Percentiles rank a stretch among this genome's conserved stretches.
phyloP scores from a whole-genome alignment of 2,797 vertebrate species.

The Neosilurus mollespiculum region DNA sequence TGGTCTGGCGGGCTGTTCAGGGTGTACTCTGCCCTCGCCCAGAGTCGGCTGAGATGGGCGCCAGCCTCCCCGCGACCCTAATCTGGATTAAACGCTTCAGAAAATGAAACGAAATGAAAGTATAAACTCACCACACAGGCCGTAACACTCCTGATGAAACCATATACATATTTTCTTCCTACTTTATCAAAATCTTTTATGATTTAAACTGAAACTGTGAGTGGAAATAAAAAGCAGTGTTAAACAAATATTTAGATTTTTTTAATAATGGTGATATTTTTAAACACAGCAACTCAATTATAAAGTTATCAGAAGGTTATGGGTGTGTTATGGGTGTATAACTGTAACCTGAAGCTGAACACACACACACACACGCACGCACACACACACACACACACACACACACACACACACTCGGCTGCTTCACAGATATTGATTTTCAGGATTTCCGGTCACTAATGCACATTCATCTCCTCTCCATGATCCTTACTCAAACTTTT shows the following conservation, averaged over 20 bases:
- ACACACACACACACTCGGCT: neutral
- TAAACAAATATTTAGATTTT: neutral
- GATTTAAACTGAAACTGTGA: neutral
- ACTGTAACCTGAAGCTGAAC: neutral
- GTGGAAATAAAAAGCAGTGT: neutral
- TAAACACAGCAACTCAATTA: neutral
- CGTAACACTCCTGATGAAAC: neutral
- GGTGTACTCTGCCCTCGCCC: no score
- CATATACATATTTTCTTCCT: neutral
- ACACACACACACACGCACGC: neutral
- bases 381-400: constrained; percentile 5
- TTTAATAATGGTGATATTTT: neutral
- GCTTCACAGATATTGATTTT: neutral
- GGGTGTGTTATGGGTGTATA: neutral
- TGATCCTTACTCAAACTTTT: neutral
- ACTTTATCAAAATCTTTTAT: neutral
- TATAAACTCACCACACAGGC: neutral
- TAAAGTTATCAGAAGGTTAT: neutral
- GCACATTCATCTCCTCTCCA: neutral
- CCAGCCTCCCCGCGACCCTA: no score
- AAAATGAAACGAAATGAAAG: no score
- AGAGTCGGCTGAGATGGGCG: no score
- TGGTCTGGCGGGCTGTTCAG: no score
- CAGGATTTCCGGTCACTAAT: neutral
- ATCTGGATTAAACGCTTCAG: no score